Base-by-base conservation (phyloP, 2,113 vertebrate species). In the Vireo altiloquus region DNA sequence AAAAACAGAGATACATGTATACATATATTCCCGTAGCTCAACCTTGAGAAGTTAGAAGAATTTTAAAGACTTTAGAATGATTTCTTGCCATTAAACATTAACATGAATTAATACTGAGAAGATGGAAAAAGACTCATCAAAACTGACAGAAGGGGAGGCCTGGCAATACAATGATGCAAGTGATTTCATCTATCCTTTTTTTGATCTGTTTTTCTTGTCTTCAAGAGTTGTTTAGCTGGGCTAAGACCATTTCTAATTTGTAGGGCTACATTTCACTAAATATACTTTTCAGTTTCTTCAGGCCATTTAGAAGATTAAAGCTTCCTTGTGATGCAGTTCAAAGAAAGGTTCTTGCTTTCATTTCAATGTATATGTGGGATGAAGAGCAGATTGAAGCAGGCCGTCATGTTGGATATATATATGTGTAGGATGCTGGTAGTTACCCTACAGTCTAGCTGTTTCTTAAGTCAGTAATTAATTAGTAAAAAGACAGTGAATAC, bases 81-180 rank as follows among this genome's bases (percentile, higher is more conserved):
- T 39, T 25, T 15, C 35, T 65, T 0, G 0, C 33, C 7, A 42
- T 16, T 2, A 1, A 60, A 47, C 0, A 2, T 33, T 64, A 76
- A 28, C 24, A 52, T 35, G 5, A 68, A 7, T 46, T 10, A 60
- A 71, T 24, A 50, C 11, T 20, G 13, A 82, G 8, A 25, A 77
- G 89, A 76, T 47, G 16, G 13, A 61, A 60, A 76, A 80, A 60
- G 21, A 1, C 11, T 59, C 21, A 24, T 19, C 54, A 50, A 30
- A 23, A 14, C 16, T 59, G 30, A 14, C 25, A 85, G 35, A 50
- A 87, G 50, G 15, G 22, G 6, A 74, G 7, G 11, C 37, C 31
- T 37, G 4, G 11, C 2, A 87, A 8, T 10, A 27, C 7, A 52
- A 22, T 7, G 33, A 82, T 13, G 15, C 27, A 71, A 12, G 18